These are phyloP conservation scores for Aphaenogaster ashmeadi DNA, from an alignment of 1,140 invertebrate species.

Conservation along the genomic window DNA sequence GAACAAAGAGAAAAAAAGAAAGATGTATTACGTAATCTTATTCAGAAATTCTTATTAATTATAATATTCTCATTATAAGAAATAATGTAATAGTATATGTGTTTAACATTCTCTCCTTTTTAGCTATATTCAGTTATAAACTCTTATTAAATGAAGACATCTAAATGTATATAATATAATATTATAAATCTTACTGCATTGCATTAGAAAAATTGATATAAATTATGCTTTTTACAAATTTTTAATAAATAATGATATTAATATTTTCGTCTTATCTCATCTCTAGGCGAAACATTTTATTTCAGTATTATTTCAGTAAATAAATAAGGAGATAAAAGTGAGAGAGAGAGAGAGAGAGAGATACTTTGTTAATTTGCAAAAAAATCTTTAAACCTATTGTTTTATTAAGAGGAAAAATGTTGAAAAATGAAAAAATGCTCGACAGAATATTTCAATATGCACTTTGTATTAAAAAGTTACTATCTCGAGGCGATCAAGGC, in stretches of 20 bases:
- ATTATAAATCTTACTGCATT: not conserved
- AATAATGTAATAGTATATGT: not conserved
- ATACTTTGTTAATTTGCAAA: too few species aligned
- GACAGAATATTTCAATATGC: not conserved
- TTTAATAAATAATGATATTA: not conserved
- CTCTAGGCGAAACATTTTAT: too few species aligned
- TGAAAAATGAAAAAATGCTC: not conserved
- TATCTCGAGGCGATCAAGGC: not conserved
- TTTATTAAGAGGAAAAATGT: not conserved
- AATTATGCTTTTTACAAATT: not conserved
- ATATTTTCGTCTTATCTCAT: not conserved
- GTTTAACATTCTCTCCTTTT: too few species aligned
- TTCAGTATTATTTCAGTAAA: too few species aligned
- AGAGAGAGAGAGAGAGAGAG: too few species aligned
- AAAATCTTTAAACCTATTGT: not conserved
- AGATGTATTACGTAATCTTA: not conserved
- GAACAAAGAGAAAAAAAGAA: not conserved
- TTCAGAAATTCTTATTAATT: not conserved
- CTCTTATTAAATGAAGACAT: too few species aligned
- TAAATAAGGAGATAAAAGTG: too few species aligned
- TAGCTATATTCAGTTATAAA: too few species aligned
- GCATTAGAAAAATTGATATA: not conserved
- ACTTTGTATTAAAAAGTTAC: not conserved
- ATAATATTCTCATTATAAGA: slow-evolving; percentile 1
- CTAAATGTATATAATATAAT: not conserved